Percentiles rank a stretch among this genome's conserved stretches.
These are phyloP conservation scores for Rhea americana DNA, from an alignment of 2,113 vertebrate genomes.

Conservation along the genomic window DNA sequence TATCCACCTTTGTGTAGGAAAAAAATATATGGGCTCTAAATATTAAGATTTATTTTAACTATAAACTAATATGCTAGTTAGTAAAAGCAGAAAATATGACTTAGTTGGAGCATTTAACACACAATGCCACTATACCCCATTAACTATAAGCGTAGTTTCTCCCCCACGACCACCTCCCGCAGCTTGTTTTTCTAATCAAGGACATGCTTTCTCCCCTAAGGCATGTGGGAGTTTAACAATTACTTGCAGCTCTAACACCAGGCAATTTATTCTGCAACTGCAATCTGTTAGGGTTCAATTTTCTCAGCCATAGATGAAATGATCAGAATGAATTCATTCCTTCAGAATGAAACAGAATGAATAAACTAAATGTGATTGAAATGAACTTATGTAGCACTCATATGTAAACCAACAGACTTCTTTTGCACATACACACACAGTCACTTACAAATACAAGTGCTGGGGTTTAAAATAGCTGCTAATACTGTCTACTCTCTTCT, in stretches of 20 bases:
- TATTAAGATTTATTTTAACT: constrained; percentile 58
- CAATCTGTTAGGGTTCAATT: constrained; percentile 83
- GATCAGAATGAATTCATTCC: constrained; percentile 81
- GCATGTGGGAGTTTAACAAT: constrained; percentile 79
- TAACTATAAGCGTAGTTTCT: constrained; percentile 6
- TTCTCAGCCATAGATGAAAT: constrained; percentile 77
- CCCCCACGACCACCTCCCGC: background rate
- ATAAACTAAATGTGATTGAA: constrained; percentile 80
- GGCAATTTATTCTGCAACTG: constrained; percentile 79
- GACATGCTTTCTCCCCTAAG: constrained; percentile 72
- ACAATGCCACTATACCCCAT: background rate
- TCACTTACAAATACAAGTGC: background rate
- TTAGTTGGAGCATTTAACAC: constrained; percentile 33
- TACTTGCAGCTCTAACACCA: constrained; percentile 78
- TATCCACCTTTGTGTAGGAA: background rate
- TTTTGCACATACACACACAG: background rate
- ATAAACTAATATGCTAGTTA: constrained; percentile 57
- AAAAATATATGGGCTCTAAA: background rate
- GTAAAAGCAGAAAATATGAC: constrained; percentile 1
- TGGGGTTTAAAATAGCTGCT: background rate
- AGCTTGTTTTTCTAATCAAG: constrained; percentile 79
- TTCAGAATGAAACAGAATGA: constrained; percentile 76
- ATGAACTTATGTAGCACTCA: constrained; percentile 70
- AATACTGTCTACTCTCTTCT: background rate
- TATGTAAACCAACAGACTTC: constrained; percentile 54